Conservation (phyloP, 2,113 vertebrate species). For the Microtus montanus region DNA sequence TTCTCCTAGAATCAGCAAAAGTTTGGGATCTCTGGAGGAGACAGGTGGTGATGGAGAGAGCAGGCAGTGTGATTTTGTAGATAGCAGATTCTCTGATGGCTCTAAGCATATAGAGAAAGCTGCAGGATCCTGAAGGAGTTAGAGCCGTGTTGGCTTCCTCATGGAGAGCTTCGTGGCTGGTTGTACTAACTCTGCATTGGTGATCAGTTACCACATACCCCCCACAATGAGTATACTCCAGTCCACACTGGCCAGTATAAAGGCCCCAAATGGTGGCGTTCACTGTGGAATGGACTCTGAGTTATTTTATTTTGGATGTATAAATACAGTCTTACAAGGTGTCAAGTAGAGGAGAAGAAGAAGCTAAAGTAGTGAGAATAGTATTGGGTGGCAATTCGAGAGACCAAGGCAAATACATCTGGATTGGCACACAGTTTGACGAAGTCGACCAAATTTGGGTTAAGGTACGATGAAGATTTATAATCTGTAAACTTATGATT, state of each 20-base stretch:
- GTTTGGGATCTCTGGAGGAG: not conserved
- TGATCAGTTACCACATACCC: not conserved
- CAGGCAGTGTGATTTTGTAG: not conserved
- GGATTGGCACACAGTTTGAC: not conserved
- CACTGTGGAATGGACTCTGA: not conserved
- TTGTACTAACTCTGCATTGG: not conserved
- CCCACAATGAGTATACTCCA: not conserved
- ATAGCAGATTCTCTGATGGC: not conserved
- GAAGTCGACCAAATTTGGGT: not conserved
- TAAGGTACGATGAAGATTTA: not conserved
- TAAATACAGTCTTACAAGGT: not conserved
- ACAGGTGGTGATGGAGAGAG: not conserved
- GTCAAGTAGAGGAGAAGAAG: not conserved
- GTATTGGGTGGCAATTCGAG: not conserved
- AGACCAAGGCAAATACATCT: not conserved
- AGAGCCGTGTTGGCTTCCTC: rapidly evolving
- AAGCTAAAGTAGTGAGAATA: not conserved
- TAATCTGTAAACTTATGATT: not conserved
- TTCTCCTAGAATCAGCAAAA: not conserved
- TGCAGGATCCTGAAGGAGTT: not conserved
- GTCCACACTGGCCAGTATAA: not conserved
- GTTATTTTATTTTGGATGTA: not conserved
- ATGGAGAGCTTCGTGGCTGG: not conserved
- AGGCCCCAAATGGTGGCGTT: not conserved
- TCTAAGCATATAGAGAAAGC: not conserved